Evolutionary conservation across 2,113 vertebrate genomes (phyloP), one percentile per base, ranked within the genome.

Genomic region (Dipodomys spectabilis): DNA sequence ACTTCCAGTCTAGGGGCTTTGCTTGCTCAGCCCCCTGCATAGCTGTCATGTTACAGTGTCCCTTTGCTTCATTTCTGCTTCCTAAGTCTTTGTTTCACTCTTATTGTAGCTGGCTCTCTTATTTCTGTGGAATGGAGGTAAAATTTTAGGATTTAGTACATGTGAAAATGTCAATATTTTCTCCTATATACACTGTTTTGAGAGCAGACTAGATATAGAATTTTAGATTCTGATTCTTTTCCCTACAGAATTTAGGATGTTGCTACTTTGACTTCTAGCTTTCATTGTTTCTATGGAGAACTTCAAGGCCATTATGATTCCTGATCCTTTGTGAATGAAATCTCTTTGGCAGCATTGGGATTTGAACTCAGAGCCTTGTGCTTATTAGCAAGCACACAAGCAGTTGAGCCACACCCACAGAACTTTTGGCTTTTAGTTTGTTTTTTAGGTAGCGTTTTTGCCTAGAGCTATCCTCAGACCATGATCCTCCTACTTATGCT

Each of bases 111-210:
- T 81, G 35, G n/a, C 2, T 57, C 7, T 75, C n/a, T 84, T 44
- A 60, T 72, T 92, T 92, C 77, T 27, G 22, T 85, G 49, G n/a
- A 45, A 32, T 32, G 3, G 23, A 82, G 73, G 6, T 92, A 88
- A 89, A 82, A 11, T 82, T 64, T 28, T 90, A 35, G 93, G 78
- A 30, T 62, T 60, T 49, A 57, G 19, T 84, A 15, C 4, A 32
- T 89, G 44, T 39, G 32, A 45, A 73, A 88, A 49, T 92, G 57
- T 84, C 64, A 90, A 78, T 78, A 19, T 80, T 82, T 30, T 67
- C 28, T 75, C 44, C 7, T 67, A 16, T 39, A 49, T 49, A 57
- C 12, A 23, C 1, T 78, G 0, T 19, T 0, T n/a, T 67, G 18
- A 8, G 65, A 53, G 49, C 72, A 57, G 44, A 1, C 13, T 23